Conservation (phyloP, 2,113 vertebrate species). For the Nerophis ophidion region DNA sequence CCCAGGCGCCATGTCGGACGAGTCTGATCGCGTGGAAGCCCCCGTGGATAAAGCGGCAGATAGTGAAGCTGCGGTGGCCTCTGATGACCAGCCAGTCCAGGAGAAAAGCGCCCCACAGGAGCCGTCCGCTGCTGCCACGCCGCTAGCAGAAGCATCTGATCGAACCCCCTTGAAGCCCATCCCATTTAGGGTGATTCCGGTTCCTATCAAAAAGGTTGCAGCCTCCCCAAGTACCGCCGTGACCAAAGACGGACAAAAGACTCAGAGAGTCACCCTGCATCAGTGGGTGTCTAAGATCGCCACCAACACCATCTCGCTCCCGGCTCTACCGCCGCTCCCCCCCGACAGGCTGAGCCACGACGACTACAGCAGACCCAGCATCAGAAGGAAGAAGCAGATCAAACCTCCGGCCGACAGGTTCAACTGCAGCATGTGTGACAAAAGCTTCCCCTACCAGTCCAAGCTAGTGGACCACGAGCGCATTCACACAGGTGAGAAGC, state of each 20-base stretch:
- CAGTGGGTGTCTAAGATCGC: conserved; percentile 69
- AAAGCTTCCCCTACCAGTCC: conserved; percentile 63
- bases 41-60: background rate
- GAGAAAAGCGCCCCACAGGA: conserved; percentile 14
- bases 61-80: background rate
- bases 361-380: conserved; percentile 34
- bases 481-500: conserved; percentile 67
- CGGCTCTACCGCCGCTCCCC: conserved; percentile 56
- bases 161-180: conserved; percentile 33
- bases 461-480: conserved; percentile 63
- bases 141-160: background rate
- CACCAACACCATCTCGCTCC: conserved; percentile 56
- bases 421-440: conserved; percentile 55
- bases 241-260: conserved; percentile 45
- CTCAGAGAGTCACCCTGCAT: conserved; percentile 58
- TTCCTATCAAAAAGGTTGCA: conserved; percentile 28
- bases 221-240: conserved; percentile 6
- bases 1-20: conserved; percentile 41
- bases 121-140: background rate
- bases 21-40: conserved; percentile 13
- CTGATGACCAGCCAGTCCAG: background rate
- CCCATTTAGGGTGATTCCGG: conserved; percentile 44
- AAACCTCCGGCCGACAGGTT: conserved; percentile 43
- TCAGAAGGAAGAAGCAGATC: conserved; percentile 51
- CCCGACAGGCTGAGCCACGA: conserved; percentile 17